Evolutionary conservation across 2,113 vertebrate genomes (phyloP).

Genomic region (Stigmatopora nigra): DNA sequence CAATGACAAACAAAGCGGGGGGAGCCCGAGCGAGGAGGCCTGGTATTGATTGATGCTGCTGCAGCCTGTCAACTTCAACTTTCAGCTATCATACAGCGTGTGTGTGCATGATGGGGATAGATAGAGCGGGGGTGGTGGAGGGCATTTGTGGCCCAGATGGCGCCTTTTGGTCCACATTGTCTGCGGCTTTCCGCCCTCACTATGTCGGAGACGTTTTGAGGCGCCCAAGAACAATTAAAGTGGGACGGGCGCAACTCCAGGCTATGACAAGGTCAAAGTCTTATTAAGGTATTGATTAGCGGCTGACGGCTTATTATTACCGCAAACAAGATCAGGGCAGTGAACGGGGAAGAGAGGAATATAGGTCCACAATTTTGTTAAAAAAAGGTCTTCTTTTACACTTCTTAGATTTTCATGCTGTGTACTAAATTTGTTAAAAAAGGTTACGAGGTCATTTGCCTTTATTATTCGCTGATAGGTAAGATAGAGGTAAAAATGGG

Average conservation of each 20-base stretch:
- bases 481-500: no score
- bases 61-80: slow-evolving; percentile 94
- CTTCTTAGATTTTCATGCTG: not conserved
- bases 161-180: slow-evolving; percentile 13
- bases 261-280: not conserved
- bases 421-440: no score
- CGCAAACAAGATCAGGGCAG: not conserved
- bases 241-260: slow-evolving; percentile 8
- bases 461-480: no score
- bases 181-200: slow-evolving; percentile 22
- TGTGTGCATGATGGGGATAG: slow-evolving; percentile 1
- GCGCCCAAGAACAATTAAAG: slow-evolving; percentile 4
- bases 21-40: slow-evolving; percentile 62
- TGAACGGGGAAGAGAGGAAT: not conserved
- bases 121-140: not conserved
- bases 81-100: slow-evolving; percentile 81
- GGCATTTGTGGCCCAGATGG: slow-evolving; percentile 44
- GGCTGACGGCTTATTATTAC: not conserved
- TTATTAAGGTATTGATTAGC: slow-evolving; percentile 3
- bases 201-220: slow-evolving; percentile 4
- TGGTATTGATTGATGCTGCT: slow-evolving; percentile 94
- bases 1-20: slow-evolving; percentile 72
- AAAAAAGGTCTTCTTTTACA: not conserved
- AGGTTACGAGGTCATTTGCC: no score
- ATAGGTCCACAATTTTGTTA: not conserved